A percentile compares a stretch with the other conserved stretches of the same genome.
Conservation (phyloP, 2,113 vertebrate species). For the Ondatra zibethicus region DNA sequence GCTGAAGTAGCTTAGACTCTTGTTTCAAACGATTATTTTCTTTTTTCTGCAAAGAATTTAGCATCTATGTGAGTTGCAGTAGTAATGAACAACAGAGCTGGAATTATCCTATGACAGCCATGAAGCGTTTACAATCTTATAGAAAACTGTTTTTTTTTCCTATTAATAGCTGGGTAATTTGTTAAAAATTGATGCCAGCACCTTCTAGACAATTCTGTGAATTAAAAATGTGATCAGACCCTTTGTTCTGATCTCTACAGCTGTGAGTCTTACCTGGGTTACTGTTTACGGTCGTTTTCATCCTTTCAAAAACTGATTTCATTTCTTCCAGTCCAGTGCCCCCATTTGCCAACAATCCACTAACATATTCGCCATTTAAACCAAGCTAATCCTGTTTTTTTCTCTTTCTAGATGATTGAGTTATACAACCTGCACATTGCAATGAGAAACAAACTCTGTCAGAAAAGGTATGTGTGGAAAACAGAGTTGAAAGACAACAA, state of each 20-base stretch:
- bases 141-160: background rate
- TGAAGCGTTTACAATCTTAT: background rate
- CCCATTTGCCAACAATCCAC: background rate
- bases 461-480: constrained; percentile 54
- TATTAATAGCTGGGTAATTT: background rate
- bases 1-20: background rate
- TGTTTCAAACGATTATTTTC: background rate
- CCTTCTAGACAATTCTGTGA: background rate
- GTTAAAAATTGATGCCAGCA: background rate
- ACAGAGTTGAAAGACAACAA: constrained; percentile 8
- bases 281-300: background rate
- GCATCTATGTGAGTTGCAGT: background rate
- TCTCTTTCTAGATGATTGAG: background rate
- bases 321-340: background rate
- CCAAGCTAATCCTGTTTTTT: background rate
- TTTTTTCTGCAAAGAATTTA: background rate
- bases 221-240: too few relatives aligned
- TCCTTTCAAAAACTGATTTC: constrained; percentile 7
- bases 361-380: background rate
- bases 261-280: background rate
- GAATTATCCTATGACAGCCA: background rate
- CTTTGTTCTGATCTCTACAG: background rate
- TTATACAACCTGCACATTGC: background rate
- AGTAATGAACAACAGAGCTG: background rate
- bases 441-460: constrained; percentile 11